phyloP scores from a whole-genome alignment of 2,888 invertebrate genomes.

The Drosophila demipolita region DNA sequence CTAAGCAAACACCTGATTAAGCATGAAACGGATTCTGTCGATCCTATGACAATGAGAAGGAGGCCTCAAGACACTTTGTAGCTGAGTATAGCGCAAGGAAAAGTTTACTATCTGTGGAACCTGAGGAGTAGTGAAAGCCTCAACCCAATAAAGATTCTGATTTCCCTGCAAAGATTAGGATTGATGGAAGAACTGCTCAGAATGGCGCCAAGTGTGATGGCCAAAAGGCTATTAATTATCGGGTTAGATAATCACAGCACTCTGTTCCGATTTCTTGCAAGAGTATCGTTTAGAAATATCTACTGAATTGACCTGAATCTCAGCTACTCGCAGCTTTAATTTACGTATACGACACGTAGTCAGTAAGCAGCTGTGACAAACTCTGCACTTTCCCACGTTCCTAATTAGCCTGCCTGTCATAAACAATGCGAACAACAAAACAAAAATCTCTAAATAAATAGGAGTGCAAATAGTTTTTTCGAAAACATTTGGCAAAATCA shows the following conservation, averaged over 20 bases:
- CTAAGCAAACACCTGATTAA: neutral
- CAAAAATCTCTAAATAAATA: conserved; percentile 55
- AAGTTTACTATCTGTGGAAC: neutral
- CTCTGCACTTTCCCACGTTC: conserved; percentile 67
- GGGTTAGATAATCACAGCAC: neutral
- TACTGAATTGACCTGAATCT: neutral
- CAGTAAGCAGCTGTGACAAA: neutral
- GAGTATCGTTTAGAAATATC: neutral
- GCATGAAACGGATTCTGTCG: neutral
- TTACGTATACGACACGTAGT: conserved; percentile 44
- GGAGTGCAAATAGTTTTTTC: conserved; percentile 43
- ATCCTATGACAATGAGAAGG: neutral
- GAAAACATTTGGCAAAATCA: conserved; percentile 79
- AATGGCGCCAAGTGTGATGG: neutral
- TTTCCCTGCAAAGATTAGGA: neutral
- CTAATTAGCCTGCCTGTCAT: conserved; percentile 58
- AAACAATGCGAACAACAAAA: conserved; percentile 24
- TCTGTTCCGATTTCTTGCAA: neutral
- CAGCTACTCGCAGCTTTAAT: neutral
- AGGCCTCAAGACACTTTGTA: neutral
- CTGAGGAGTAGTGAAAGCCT: neutral
- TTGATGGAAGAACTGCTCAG: neutral
- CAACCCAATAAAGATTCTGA: neutral
- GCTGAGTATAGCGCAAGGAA: neutral
- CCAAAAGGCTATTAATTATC: neutral